Conservation (phyloP, 2,797 vertebrate species). For the Halcyon leucocephala region DNA sequence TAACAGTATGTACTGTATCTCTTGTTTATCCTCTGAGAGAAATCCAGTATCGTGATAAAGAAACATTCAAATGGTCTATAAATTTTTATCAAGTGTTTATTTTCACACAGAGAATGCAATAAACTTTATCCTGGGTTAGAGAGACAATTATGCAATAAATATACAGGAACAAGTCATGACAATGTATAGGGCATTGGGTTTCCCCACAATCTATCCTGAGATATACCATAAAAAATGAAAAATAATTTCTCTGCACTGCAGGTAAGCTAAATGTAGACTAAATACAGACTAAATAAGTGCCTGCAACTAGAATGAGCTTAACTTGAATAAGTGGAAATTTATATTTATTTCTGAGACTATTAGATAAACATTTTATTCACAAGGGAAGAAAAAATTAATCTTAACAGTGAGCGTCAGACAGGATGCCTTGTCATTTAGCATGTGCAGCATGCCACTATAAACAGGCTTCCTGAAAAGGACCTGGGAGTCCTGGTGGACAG, state of each 20-base stretch:
- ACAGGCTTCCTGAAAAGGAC: background rate
- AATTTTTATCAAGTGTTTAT: background rate
- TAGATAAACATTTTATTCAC: background rate
- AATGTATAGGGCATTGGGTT: background rate
- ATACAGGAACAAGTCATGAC: background rate
- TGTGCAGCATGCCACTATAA: background rate
- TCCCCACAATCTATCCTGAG: background rate
- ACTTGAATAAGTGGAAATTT: background rate
- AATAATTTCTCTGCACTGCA: background rate
- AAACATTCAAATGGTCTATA: background rate
- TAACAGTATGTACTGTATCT: background rate
- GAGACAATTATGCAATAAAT: background rate
- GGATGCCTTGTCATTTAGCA: background rate
- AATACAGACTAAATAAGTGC: background rate
- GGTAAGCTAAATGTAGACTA: background rate
- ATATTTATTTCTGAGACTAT: background rate
- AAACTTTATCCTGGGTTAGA: background rate
- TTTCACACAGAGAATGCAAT: background rate
- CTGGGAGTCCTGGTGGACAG: no score
- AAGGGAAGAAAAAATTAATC: background rate
- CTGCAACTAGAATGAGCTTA: background rate
- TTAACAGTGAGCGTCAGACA: background rate
- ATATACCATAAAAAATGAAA: background rate
- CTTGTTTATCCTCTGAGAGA: background rate
- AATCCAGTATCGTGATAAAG: background rate